Conservation (phyloP, 2,113 vertebrate genomes). For the Thunnus thynnus region DNA sequence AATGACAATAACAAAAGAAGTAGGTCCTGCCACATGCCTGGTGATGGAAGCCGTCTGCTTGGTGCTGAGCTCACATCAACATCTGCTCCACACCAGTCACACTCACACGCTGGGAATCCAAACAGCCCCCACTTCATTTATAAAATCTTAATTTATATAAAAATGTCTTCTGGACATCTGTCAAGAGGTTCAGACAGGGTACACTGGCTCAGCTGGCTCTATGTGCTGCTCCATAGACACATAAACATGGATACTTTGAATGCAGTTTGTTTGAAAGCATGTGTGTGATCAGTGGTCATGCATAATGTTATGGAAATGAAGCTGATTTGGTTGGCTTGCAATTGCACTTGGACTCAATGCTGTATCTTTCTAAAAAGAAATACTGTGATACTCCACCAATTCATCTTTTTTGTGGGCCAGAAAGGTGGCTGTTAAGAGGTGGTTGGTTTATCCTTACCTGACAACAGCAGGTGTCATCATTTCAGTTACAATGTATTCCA, state of each 20-base stretch:
- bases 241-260: slow-evolving; percentile 10
- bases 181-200: slow-evolving; percentile 17
- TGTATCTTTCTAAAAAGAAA: not conserved
- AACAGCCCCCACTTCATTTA: slow-evolving; percentile 65
- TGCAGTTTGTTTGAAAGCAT: not conserved
- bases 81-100: slow-evolving; percentile 60
- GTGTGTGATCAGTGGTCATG: not conserved
- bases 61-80: slow-evolving; percentile 43
- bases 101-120: slow-evolving; percentile 44
- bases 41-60: not conserved
- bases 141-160: slow-evolving; percentile 49
- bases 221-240: not conserved
- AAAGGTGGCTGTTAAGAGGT: not conserved
- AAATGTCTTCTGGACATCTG: slow-evolving; percentile 27
- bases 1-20: not conserved
- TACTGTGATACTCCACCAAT: not conserved
- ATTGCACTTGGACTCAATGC: not conserved
- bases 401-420: not conserved
- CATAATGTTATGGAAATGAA: not conserved
- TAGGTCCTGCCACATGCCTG: not conserved
- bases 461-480: too few relatives aligned
- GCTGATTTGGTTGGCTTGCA: not conserved
- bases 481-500: too few relatives aligned
- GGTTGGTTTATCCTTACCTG: too few relatives aligned
- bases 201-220: not conserved